Evolutionary conservation across 30 jellyfish, hydroid and myxozoan species (phyloP).

Genomic region (Hydractinia echinata): DNA sequence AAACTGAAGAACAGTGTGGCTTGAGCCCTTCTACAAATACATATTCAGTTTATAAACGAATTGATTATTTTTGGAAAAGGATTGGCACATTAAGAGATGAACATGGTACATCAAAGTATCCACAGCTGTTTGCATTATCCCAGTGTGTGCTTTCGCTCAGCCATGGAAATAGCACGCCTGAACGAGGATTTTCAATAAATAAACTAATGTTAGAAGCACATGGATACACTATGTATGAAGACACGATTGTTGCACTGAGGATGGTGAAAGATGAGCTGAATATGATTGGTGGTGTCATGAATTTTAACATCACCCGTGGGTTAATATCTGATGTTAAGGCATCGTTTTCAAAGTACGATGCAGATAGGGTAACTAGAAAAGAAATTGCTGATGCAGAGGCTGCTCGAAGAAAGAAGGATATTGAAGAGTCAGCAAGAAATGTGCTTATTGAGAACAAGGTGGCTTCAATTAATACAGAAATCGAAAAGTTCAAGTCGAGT

Average conservation of each 20-base stretch:
- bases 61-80: conserved; percentile 28
- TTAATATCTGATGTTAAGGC: conserved; percentile 14
- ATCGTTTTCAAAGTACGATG: conserved; percentile 3
- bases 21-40: background rate
- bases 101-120: conserved; percentile 23
- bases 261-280: conserved; percentile 14
- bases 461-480: conserved; percentile 9
- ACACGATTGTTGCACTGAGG: conserved; percentile 34
- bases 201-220: conserved; percentile 28
- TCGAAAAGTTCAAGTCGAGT: conserved; percentile 16
- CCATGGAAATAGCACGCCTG: conserved; percentile 53
- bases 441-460: too few species aligned
- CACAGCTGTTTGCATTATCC: conserved; percentile 31
- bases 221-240: conserved; percentile 32
- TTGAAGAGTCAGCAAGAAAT: too few species aligned
- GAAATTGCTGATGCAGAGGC: conserved; percentile 12
- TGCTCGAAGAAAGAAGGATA: background rate
- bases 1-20: background rate
- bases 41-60: conserved; percentile 6
- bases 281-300: conserved; percentile 39
- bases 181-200: conserved; percentile 34
- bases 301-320: background rate
- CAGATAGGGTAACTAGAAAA: conserved; percentile 1
- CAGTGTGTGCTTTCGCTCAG: conserved; percentile 24
- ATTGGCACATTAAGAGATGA: conserved; percentile 41